phyloP scores from a whole-genome alignment of 2,797 vertebrate species.

The Loris lydekkerianus region DNA sequence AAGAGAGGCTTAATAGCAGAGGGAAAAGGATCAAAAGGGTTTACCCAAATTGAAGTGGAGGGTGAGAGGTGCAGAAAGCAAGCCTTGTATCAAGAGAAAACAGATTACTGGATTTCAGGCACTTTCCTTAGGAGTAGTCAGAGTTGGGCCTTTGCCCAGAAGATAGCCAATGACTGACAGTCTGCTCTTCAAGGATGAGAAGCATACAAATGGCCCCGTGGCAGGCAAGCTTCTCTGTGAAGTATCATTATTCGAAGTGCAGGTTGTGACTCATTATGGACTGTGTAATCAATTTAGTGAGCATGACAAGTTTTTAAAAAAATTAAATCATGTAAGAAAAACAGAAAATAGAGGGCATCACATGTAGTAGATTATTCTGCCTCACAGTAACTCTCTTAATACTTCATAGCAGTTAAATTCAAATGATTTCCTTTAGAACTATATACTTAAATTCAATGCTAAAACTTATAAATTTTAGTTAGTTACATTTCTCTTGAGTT shows the following conservation, averaged over 20 bases:
- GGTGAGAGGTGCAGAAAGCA: too few species aligned
- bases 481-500: conserved; percentile 54
- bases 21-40: conserved; percentile 16
- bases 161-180: conserved; percentile 3
- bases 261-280: conserved; percentile 1
- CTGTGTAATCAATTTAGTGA: conserved; percentile 58
- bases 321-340: conserved; percentile 60
- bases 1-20: conserved; percentile 14
- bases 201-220: not conserved
- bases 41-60: not conserved
- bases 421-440: conserved; percentile 55
- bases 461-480: conserved; percentile 64
- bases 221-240: conserved; percentile 1
- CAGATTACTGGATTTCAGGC: not conserved
- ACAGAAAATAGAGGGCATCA: conserved; percentile 22
- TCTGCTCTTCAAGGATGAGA: not conserved
- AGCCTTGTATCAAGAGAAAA: conserved; percentile 25
- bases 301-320: conserved; percentile 62
- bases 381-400: conserved; percentile 4
- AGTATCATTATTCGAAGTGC: conserved; percentile 46
- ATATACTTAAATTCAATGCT: conserved; percentile 51
- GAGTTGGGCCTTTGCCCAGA: conserved; percentile 37
- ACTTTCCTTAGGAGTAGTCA: not conserved
- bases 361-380: not conserved
- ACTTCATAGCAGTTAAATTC: conserved; percentile 61